Evolutionary conservation across 1,140 invertebrate genomes (phyloP).

Genomic region (Xylocopa sonorina): DNA sequence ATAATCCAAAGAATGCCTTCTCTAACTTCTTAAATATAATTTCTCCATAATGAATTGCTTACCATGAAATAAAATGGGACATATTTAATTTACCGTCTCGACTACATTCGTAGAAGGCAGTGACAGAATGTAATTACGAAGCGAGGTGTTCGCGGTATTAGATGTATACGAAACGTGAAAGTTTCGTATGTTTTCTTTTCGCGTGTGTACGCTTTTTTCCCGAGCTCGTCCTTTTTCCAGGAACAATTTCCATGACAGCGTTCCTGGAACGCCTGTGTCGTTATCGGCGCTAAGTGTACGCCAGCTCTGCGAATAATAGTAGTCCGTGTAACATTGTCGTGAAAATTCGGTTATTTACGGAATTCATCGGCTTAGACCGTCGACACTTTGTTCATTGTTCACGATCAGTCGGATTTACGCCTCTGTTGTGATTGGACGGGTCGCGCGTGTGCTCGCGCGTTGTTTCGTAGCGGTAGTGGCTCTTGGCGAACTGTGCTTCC

Average conservation of each 20-base stretch:
- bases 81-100: too few relatives aligned
- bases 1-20: not conserved
- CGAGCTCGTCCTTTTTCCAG: not conserved
- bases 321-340: not conserved
- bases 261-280: not conserved
- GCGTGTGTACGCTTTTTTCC: not conserved
- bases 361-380: slow-evolving; percentile 1
- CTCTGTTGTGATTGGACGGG: not conserved
- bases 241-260: not conserved
- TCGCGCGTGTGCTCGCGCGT: not conserved
- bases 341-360: slow-evolving; percentile 24
- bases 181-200: not conserved
- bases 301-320: not conserved
- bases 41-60: too few relatives aligned
- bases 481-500: not conserved
- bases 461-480: not conserved
- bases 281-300: not conserved
- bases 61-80: too few relatives aligned
- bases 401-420: slow-evolving; percentile 2
- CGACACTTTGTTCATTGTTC: slow-evolving; percentile 24
- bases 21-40: too few relatives aligned
- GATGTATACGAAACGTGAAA: too few relatives aligned
- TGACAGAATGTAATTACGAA: too few relatives aligned
- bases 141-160: too few relatives aligned
- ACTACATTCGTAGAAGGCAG: too few relatives aligned